phyloP scores from a whole-genome alignment of 1,140 invertebrate genomes.

The Meteorus sp. region DNA sequence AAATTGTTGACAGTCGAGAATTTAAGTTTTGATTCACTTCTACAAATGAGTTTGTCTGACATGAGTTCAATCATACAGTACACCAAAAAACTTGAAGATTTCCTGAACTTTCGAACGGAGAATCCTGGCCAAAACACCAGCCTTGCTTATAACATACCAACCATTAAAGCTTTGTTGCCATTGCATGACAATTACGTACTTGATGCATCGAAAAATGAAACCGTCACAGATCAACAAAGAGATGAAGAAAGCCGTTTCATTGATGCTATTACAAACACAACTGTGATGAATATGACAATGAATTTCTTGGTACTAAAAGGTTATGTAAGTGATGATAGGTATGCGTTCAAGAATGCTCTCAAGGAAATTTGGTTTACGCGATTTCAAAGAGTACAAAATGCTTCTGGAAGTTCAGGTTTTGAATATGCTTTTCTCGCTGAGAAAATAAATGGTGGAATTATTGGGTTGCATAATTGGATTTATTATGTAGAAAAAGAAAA shows the following conservation, averaged over 20 bases:
- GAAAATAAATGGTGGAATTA: slow-evolving; percentile 60
- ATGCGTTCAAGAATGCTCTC: slow-evolving; percentile 59
- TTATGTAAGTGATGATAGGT: slow-evolving; percentile 51
- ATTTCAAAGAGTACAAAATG: slow-evolving; percentile 60
- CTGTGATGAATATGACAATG: slow-evolving; percentile 63
- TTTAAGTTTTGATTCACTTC: no score
- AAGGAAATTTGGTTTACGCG: slow-evolving; percentile 61
- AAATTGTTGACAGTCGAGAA: slow-evolving; percentile 48
- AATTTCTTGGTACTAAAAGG: slow-evolving; percentile 62
- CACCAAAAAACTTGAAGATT: no score
- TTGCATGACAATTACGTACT: slow-evolving; percentile 59
- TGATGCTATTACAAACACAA: slow-evolving; percentile 62
- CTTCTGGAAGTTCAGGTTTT: slow-evolving; percentile 62
- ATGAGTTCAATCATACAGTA: no score
- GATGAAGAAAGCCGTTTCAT: slow-evolving; percentile 63
- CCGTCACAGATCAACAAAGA: slow-evolving; percentile 59
- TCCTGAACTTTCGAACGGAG: no score
- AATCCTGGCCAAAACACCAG: no score
- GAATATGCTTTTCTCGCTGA: slow-evolving; percentile 67
- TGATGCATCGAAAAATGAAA: slow-evolving; percentile 60
- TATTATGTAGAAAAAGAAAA: slow-evolving; percentile 62
- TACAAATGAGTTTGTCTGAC: no score
- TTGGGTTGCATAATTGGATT: slow-evolving; percentile 68
- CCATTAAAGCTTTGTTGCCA: slow-evolving; percentile 52
- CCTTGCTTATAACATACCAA: slow-evolving; percentile 55